Percentiles rank a stretch among this genome's conserved stretches.
phyloP scores from a whole-genome alignment of 2,797 vertebrate genomes.

The Lagorchestes hirsutus region DNA sequence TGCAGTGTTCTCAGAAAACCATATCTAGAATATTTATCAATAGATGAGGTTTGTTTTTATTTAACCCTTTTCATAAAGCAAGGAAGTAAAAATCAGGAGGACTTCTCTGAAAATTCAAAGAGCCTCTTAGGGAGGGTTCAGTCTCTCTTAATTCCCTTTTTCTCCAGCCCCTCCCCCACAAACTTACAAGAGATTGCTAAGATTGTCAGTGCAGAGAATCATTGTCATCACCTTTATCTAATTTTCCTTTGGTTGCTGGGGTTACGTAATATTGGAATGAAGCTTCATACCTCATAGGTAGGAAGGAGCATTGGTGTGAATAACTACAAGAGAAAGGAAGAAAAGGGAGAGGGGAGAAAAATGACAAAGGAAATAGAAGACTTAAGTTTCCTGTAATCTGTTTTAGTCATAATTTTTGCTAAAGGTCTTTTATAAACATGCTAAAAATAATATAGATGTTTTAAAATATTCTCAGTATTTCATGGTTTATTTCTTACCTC shows the following conservation, averaged over 20 bases:
- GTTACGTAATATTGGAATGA: not conserved
- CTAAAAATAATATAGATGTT: not conserved
- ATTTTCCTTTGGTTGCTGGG: not conserved
- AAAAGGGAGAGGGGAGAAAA: not conserved
- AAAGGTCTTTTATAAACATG: not conserved
- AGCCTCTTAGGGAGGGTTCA: not conserved
- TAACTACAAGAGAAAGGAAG: not conserved
- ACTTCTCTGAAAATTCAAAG: not conserved
- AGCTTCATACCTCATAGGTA: not conserved
- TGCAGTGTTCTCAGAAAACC: fast-evolving
- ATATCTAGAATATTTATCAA: not conserved
- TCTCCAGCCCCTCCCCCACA: no score
- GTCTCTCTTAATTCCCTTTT: not conserved
- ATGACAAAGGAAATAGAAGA: not conserved
- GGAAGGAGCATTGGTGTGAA: not conserved
- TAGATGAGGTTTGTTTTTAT: not conserved
- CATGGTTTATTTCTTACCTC: not conserved
- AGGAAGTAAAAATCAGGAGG: not conserved
- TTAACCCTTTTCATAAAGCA: not conserved
- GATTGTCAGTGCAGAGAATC: not conserved
- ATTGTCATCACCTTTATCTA: not conserved
- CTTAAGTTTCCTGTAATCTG: not conserved
- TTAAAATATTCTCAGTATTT: not conserved
- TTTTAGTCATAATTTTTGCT: not conserved
- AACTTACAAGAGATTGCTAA: not conserved